phyloP scores from a whole-genome alignment of 2,888 invertebrate genomes.

The Eupithecia pulchellata region DNA sequence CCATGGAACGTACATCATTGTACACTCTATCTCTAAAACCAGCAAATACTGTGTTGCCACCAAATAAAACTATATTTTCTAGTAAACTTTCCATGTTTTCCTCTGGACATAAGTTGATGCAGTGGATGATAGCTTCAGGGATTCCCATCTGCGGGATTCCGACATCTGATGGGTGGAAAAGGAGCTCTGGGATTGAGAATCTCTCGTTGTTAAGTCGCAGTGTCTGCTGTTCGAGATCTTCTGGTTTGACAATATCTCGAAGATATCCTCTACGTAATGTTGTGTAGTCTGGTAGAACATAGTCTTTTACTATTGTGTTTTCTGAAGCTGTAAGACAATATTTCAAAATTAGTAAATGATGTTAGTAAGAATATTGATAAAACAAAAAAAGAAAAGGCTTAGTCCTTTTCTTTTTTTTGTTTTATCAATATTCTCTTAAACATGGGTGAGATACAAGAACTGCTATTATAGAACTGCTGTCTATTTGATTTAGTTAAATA shows the following conservation, averaged over 20 bases:
- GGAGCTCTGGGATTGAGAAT: conserved; percentile 96
- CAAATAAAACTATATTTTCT: conserved; percentile 93
- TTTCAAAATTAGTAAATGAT: background rate
- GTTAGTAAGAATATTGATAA: background rate
- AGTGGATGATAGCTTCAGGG: conserved; percentile 93
- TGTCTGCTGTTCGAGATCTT: conserved; percentile 89
- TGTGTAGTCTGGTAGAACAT: conserved; percentile 98
- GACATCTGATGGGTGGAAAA: conserved; percentile 97
- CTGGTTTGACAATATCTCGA: conserved; percentile 68
- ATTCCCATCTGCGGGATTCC: conserved; percentile 97
- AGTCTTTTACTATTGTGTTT: conserved; percentile 93
- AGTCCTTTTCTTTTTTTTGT: no score
- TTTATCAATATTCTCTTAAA: no score
- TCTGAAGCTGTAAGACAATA: conserved; percentile 72
- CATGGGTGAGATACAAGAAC: no score
- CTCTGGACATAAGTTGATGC: conserved; percentile 90
- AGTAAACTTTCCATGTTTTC: conserved; percentile 91
- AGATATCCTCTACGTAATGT: conserved; percentile 92
- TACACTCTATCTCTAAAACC: conserved; percentile 90
- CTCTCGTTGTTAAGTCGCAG: conserved; percentile 96
- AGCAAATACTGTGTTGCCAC: conserved; percentile 91
- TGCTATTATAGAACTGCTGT: no score
- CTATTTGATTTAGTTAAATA: no score
- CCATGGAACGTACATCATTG: conserved; percentile 90
- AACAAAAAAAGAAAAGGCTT: no score